These are phyloP conservation scores for Papilio demoleus DNA, from an alignment of 2,888 invertebrate genomes.

Conservation along the genomic window DNA sequence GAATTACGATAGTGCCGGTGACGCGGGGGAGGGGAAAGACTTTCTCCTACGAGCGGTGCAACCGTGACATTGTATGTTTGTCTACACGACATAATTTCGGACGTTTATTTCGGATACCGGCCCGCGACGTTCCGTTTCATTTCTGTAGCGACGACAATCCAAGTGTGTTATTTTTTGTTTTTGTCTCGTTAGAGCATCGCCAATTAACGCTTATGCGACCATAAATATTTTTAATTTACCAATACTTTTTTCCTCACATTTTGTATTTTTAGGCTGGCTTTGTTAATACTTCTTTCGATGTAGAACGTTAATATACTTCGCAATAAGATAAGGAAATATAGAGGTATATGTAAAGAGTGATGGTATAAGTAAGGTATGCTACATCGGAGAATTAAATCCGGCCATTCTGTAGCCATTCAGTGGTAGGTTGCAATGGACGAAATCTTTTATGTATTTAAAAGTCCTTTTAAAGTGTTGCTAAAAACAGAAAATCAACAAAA, in stretches of 20 bases:
- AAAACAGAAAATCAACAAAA: too few species aligned
- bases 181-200: constrained; percentile 15
- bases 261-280: neutral
- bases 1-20: constrained; percentile 46
- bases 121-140: constrained; percentile 8
- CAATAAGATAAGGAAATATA: neutral
- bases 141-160: neutral
- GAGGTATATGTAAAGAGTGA: too few species aligned
- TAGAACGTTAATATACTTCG: neutral
- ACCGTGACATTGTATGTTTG: constrained; percentile 58
- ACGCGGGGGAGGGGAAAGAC: constrained; percentile 43
- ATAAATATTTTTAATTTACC: constrained; percentile 25
- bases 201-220: constrained; percentile 23
- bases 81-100: constrained; percentile 40
- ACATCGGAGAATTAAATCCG: neutral
- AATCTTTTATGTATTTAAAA: too few species aligned
- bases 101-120: constrained; percentile 26
- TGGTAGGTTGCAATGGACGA: too few species aligned
- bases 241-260: neutral
- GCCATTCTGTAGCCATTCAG: too few species aligned
- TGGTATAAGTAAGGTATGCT: neutral
- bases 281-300: neutral
- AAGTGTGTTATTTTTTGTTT: constrained; percentile 5
- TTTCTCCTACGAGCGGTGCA: constrained; percentile 56
- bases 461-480: too few species aligned